phyloP scores from a whole-genome alignment of 2,797 vertebrate species.

The Odontamblyopus lacepedii region DNA sequence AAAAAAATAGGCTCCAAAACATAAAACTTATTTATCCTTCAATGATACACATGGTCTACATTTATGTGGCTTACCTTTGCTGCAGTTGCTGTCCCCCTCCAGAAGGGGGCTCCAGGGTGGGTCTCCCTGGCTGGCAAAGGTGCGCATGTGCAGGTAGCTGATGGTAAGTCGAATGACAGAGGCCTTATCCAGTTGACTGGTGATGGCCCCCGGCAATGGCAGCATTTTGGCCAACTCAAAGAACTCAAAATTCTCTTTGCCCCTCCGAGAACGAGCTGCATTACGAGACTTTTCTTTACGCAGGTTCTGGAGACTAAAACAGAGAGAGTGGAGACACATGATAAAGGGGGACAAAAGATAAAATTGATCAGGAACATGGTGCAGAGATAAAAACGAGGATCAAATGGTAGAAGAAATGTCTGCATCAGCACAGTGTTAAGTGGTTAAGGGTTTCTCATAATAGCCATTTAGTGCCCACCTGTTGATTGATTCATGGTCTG shows the following conservation, averaged over 20 bases:
- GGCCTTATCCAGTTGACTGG: slow-evolving; percentile 92
- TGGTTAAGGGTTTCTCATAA: slow-evolving; percentile 25
- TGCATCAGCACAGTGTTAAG: slow-evolving; percentile 17
- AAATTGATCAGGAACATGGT: slow-evolving; percentile 13
- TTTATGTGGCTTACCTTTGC: slow-evolving; percentile 70
- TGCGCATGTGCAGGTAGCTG: slow-evolving; percentile 91
- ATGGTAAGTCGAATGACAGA: slow-evolving; percentile 91
- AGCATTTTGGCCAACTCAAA: slow-evolving; percentile 91
- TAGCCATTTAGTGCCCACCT: slow-evolving; percentile 49
- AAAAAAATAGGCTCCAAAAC: not conserved
- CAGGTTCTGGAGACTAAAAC: slow-evolving; percentile 84
- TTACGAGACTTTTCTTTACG: slow-evolving; percentile 92
- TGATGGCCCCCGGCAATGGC: slow-evolving; percentile 89
- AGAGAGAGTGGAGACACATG: not conserved
- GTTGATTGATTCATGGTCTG: slow-evolving; percentile 54
- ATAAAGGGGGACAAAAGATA: not conserved
- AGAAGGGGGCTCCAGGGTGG: slow-evolving; percentile 85
- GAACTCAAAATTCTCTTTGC: slow-evolving; percentile 93
- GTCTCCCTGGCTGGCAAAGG: slow-evolving; percentile 87
- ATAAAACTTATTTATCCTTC: not conserved
- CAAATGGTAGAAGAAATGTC: slow-evolving; percentile 13
- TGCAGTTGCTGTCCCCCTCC: slow-evolving; percentile 79
- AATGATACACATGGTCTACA: not conserved
- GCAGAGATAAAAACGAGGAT: not conserved
- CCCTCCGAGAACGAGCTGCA: slow-evolving; percentile 88